Conservation (phyloP, 2,888 invertebrate species). For the Trissoscelio sp. region DNA sequence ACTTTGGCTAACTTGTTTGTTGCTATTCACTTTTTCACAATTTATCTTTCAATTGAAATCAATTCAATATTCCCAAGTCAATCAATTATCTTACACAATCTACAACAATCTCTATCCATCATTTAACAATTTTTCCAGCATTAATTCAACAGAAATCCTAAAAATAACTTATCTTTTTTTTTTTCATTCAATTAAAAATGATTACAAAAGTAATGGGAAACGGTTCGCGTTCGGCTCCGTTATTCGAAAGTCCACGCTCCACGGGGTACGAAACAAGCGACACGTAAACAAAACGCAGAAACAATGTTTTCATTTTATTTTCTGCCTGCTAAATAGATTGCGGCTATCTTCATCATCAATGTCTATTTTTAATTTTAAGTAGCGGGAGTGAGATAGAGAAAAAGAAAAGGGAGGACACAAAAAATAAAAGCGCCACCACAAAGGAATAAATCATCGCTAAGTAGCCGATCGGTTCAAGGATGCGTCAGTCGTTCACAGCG, state of each 20-base stretch:
- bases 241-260: too few relatives aligned
- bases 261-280: too few relatives aligned
- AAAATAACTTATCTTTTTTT: too few relatives aligned
- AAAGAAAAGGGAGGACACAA: conserved; percentile 15
- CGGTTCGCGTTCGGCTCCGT: too few relatives aligned
- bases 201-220: not conserved
- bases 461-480: conserved; percentile 66
- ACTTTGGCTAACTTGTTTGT: not conserved
- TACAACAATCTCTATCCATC: too few relatives aligned
- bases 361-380: conserved; percentile 32
- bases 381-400: not conserved
- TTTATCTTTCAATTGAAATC: not conserved
- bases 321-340: conserved; percentile 46
- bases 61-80: too few relatives aligned
- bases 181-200: too few relatives aligned
- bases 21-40: not conserved
- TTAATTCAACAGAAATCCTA: too few relatives aligned
- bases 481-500: conserved; percentile 58
- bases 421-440: conserved; percentile 50
- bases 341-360: conserved; percentile 28
- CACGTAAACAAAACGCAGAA: too few relatives aligned
- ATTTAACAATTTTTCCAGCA: too few relatives aligned
- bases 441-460: conserved; percentile 52
- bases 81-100: too few relatives aligned
- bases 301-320: too few relatives aligned